These are phyloP conservation scores for Heliconius ethilla DNA, from an alignment of 2,888 invertebrate species.

Conservation along the genomic window DNA sequence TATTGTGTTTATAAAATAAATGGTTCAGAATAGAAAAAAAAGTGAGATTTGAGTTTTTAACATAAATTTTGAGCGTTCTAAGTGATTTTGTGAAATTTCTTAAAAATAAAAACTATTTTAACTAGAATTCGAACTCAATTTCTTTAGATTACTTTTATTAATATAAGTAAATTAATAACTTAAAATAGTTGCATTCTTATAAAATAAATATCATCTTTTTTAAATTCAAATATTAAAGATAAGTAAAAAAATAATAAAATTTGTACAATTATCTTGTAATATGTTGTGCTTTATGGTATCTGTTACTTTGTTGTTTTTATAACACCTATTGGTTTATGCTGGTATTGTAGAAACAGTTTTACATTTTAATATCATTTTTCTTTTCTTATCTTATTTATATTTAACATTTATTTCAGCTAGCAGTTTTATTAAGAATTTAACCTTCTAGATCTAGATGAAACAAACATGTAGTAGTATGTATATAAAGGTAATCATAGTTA, in stretches of 20 bases:
- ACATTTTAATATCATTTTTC: neutral
- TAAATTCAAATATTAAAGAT: neutral
- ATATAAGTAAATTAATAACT: neutral
- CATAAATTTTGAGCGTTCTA: neutral
- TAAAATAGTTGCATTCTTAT: neutral
- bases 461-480: too few relatives aligned
- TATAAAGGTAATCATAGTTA: too few relatives aligned
- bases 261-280: too few relatives aligned
- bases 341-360: neutral
- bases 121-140: too few relatives aligned
- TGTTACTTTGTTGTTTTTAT: neutral
- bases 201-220: neutral
- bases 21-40: neutral
- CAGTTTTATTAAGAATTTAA: neutral
- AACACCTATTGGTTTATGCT: neutral
- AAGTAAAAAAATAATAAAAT: neutral
- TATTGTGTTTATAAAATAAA: neutral
- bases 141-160: too few relatives aligned
- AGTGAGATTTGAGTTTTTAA: neutral
- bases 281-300: neutral
- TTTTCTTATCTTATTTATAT: neutral
- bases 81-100: neutral
- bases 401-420: neutral
- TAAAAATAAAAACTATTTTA: too few relatives aligned
- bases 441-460: neutral